Evolutionary conservation across 2,888 invertebrate genomes (phyloP).

Genomic region (Lasiommata megera): DNA sequence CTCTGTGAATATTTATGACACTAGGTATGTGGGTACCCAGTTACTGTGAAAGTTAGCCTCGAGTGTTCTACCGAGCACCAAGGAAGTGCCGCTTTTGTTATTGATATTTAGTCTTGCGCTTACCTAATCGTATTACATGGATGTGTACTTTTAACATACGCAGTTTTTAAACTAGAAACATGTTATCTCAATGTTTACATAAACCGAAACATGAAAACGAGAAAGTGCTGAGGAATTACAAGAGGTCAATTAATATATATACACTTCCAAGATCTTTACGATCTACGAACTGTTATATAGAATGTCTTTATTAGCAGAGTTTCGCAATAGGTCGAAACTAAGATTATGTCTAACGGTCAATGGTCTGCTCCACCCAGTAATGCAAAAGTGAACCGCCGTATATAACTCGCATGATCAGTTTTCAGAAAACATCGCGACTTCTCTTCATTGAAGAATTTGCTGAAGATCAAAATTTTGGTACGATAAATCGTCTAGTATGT

Average conservation of each 20-base stretch:
- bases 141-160: slow-evolving; percentile 17
- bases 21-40: slow-evolving; percentile 19
- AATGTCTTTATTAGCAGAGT: too few relatives aligned
- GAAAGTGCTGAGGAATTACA: slow-evolving; percentile 4
- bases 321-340: too few relatives aligned
- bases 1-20: slow-evolving; percentile 55
- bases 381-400: too few relatives aligned
- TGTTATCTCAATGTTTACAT: slow-evolving; percentile 9
- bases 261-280: neutral
- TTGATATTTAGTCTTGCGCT: slow-evolving; percentile 18
- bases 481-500: too few relatives aligned
- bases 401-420: too few relatives aligned
- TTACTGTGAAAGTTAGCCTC: slow-evolving; percentile 54
- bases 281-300: too few relatives aligned
- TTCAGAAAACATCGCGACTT: too few relatives aligned
- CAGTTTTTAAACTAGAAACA: slow-evolving; percentile 10
- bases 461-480: too few relatives aligned
- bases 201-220: slow-evolving; percentile 5
- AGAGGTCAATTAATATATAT: neutral
- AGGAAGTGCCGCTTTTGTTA: slow-evolving; percentile 35
- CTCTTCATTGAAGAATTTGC: too few relatives aligned
- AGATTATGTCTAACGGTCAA: too few relatives aligned
- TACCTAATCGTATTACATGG: slow-evolving; percentile 16
- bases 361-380: too few relatives aligned
- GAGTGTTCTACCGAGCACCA: slow-evolving; percentile 20